phyloP scores from a whole-genome alignment of 2,797 vertebrate genomes.

The Spinibarbus caldwelli region DNA sequence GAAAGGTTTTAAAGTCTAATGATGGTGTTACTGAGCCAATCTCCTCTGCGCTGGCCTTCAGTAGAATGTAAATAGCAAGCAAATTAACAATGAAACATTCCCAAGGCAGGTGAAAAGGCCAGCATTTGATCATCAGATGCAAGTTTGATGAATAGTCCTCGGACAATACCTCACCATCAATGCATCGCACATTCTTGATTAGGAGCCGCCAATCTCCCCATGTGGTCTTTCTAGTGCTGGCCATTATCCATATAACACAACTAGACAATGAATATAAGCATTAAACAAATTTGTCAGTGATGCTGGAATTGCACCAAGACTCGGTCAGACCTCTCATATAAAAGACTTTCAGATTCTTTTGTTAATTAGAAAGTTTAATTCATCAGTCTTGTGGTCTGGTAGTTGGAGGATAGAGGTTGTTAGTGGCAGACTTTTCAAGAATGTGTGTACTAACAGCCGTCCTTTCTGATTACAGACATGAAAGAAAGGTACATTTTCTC shows the following conservation, averaged over 20 bases:
- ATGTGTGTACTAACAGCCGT: background rate
- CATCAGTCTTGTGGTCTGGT: slow-evolving; percentile 6
- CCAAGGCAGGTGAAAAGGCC: slow-evolving; percentile 15
- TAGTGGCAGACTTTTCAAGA: background rate
- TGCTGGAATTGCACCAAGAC: slow-evolving; percentile 8
- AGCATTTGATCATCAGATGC: slow-evolving; percentile 36
- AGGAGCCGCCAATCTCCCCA: slow-evolving; percentile 3
- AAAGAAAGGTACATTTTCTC: background rate
- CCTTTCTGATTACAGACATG: background rate
- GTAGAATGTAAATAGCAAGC: slow-evolving; percentile 28
- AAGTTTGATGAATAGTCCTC: slow-evolving; percentile 35
- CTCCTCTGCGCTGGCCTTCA: background rate
- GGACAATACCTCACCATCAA: slow-evolving; percentile 13
- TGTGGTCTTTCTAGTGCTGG: slow-evolving; percentile 10
- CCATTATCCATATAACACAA: slow-evolving; percentile 24
- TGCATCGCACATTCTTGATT: slow-evolving; percentile 7
- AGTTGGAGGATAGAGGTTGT: slow-evolving; percentile 12
- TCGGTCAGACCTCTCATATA: slow-evolving; percentile 6
- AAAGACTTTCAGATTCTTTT: slow-evolving; percentile 1
- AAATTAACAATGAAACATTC: slow-evolving; percentile 32
- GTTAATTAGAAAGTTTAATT: slow-evolving; percentile 14
- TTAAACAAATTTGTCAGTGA: slow-evolving; percentile 13
- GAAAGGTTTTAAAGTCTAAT: slow-evolving; percentile 24
- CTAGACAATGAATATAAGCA: slow-evolving; percentile 28
- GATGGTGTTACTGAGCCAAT: slow-evolving; percentile 2